Conservation (phyloP, 2,888 invertebrate species). For the Callinectes sapidus region DNA sequence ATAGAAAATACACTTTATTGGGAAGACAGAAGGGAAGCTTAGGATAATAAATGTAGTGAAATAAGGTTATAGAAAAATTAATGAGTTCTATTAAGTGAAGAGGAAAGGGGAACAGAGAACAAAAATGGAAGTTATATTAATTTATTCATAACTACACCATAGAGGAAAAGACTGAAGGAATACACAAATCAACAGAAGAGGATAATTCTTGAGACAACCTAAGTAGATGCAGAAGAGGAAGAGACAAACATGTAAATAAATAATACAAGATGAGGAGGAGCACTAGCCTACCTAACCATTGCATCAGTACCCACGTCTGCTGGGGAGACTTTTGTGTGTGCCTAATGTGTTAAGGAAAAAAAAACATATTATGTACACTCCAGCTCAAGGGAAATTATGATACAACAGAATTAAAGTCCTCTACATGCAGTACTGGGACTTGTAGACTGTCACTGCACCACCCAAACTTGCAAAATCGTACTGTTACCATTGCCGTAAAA, state of each 20-base stretch:
- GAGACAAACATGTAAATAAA: background rate
- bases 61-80: background rate
- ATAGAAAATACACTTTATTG: background rate
- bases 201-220: background rate
- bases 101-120: conserved; percentile 13
- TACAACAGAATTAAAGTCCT: conserved; percentile 6
- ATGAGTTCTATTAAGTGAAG: background rate
- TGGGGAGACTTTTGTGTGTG: conserved; percentile 1
- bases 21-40: conserved; percentile 8
- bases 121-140: conserved; percentile 20
- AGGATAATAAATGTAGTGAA: background rate
- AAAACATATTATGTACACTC: background rate
- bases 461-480: background rate
- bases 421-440: background rate
- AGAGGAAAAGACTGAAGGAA: background rate
- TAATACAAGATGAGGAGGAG: background rate
- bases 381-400: background rate
- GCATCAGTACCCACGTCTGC: conserved; percentile 10
- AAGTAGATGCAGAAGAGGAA: background rate
- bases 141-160: conserved; percentile 17
- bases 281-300: background rate
- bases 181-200: background rate
- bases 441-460: background rate
- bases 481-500: background rate
- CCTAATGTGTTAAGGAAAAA: background rate